Evolutionary conservation across 2,113 vertebrate genomes (phyloP).

Genomic region (Bufo gargarizans): DNA sequence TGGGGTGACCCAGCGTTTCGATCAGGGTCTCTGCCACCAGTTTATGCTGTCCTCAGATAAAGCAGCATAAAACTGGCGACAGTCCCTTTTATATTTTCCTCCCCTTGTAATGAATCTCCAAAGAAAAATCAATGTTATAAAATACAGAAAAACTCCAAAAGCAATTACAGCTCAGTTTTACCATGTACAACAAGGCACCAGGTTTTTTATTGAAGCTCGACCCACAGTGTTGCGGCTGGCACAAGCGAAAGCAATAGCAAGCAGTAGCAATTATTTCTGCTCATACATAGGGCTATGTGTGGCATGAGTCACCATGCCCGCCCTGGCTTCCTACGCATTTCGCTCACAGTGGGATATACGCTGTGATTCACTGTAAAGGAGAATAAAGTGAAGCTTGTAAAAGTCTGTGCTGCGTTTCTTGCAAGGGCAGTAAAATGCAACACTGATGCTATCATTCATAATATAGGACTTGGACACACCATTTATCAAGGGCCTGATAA

Average conservation of each 20-base stretch:
- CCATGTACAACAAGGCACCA: not conserved
- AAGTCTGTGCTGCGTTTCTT: not conserved
- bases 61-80: too few relatives aligned
- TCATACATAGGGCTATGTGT: not conserved
- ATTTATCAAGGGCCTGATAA: slow-evolving; percentile 7
- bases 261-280: not conserved
- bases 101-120: not conserved
- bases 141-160: not conserved
- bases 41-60: too few relatives aligned
- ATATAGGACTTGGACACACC: not conserved
- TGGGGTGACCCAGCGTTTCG: too few relatives aligned
- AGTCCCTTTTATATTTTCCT: not conserved
- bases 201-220: not conserved
- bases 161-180: not conserved
- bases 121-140: not conserved
- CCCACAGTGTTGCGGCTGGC: not conserved
- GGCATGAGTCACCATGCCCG: not conserved
- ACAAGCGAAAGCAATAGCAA: not conserved
- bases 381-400: not conserved
- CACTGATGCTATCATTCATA: not conserved
- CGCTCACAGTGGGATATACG: not conserved
- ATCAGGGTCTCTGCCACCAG: too few relatives aligned
- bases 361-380: not conserved
- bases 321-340: not conserved
- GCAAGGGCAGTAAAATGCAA: not conserved